These are phyloP conservation scores for Vanessa cardui DNA, from an alignment of 2,888 invertebrate species.

Conservation along the genomic window DNA sequence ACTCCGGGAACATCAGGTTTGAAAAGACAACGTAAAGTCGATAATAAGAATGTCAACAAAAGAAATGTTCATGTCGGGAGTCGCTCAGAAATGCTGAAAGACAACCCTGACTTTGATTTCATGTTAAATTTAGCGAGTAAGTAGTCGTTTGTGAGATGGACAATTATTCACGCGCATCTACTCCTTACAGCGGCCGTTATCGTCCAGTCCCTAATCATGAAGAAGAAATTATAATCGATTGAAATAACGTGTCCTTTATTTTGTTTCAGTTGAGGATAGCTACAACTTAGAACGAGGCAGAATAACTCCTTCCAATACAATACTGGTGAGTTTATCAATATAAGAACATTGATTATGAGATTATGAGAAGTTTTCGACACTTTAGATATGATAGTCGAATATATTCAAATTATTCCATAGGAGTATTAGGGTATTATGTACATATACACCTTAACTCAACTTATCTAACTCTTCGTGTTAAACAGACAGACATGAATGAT, in stretches of 20 bases:
- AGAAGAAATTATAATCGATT: too few relatives aligned
- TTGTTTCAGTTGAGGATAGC: conserved; percentile 7
- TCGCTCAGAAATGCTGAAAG: neutral
- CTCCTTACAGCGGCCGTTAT: too few relatives aligned
- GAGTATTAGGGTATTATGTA: too few relatives aligned
- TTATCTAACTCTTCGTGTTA: too few relatives aligned
- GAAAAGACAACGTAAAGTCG: neutral
- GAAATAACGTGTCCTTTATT: neutral
- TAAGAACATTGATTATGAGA: neutral
- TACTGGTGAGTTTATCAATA: conserved; percentile 1
- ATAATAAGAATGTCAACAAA: neutral
- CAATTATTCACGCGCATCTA: too few relatives aligned
- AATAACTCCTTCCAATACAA: neutral
- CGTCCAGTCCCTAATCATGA: too few relatives aligned
- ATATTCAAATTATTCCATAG: neutral
- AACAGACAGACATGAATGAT: too few relatives aligned
- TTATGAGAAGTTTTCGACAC: neutral
- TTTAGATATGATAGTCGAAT: neutral
- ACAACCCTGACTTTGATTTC: neutral
- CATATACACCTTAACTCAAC: too few relatives aligned
- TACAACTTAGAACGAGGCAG: neutral
- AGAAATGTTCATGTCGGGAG: neutral
- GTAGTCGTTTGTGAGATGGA: neutral
- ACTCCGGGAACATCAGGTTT: neutral
- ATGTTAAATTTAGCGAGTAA: neutral